Percentiles rank a stretch among this genome's conserved stretches.
phyloP scores from a whole-genome alignment of 2,888 invertebrate genomes.

The Dorcus parallelipipedus region DNA sequence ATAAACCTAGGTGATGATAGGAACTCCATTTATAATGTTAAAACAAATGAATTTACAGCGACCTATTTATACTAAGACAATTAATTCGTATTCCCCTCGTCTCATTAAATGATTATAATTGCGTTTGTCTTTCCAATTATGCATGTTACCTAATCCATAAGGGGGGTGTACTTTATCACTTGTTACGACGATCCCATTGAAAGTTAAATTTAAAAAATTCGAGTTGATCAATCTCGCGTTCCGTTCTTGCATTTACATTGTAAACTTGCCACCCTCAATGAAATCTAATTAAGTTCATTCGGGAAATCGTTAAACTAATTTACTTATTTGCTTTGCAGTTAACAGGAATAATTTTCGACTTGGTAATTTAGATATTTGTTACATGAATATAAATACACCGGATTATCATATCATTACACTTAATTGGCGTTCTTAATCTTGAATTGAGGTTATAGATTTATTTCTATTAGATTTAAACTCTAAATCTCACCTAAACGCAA shows the following conservation, averaged over 20 bases:
- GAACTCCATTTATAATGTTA: not conserved
- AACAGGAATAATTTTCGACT: slow-evolving; percentile 10
- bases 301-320: slow-evolving; percentile 14
- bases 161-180: slow-evolving; percentile 29
- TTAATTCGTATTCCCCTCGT: slow-evolving; percentile 25
- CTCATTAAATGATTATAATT: slow-evolving; percentile 43
- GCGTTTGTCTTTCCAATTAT: slow-evolving; percentile 44
- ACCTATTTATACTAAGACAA: too few relatives aligned
- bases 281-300: slow-evolving; percentile 19
- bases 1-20: not conserved
- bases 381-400: slow-evolving; percentile 4
- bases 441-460: too few relatives aligned
- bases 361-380: slow-evolving; percentile 1
- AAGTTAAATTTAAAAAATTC: slow-evolving; percentile 31
- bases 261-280: slow-evolving; percentile 2
- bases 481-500: too few relatives aligned
- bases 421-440: not conserved
- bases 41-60: too few relatives aligned
- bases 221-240: slow-evolving; percentile 28
- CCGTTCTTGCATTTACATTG: slow-evolving; percentile 24
- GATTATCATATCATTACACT: slow-evolving; percentile 2
- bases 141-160: slow-evolving; percentile 38
- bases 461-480: too few relatives aligned
- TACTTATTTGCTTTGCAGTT: slow-evolving; percentile 23
- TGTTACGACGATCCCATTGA: slow-evolving; percentile 28